Base-by-base conservation (phyloP, 2,797 vertebrate species). In the Spinus olivaceus region DNA sequence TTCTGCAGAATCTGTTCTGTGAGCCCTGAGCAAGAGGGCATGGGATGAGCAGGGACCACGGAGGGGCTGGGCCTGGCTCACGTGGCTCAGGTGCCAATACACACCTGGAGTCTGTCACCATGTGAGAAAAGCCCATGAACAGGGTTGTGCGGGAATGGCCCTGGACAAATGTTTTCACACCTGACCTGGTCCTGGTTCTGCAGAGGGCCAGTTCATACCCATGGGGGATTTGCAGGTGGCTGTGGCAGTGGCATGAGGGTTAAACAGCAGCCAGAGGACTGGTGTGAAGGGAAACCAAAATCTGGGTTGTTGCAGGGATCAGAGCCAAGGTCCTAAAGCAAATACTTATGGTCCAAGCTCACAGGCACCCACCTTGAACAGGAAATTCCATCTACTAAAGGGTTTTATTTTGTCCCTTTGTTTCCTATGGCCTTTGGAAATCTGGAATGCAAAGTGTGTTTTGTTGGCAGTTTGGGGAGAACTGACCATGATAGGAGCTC, bases 311-410 rank as follows among this genome's bases (percentile, higher is more conserved):
- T 80, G 44, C 46, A 39, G 65, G 65, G 46, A 65, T 32, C 3
- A 10, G 50, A 91, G 72, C 85, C 84, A 70, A 76, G 33, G 51
- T 69, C 77, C 84, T 80, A 82, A 74, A 77, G 89, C 74, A 96
- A 94, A 89, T 71, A 39, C 81, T 92, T 61, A 67, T 12, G 41
- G 70, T 82, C 59, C 88, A 60, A 89, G 84, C 84, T 84, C 30
- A 39, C 46, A 73, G 80, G 76, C 87, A 74, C 79, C 64, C 85
- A 87, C 79, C 81, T 94, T 78, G 80, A 90, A 72, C 88, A 91
- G 85, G 87, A 96, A 90, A 89, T 96, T 77, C 67, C 85, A 64
- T 70, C 72, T 49, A 9, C 57, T 87, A 4, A 51, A 73, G 60
- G 14, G 4, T 69, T 92, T 80, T 90, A 60, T 66, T 92, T 64